phyloP scores from a whole-genome alignment of 2,113 vertebrate species.

The Etheostoma spectabile region DNA sequence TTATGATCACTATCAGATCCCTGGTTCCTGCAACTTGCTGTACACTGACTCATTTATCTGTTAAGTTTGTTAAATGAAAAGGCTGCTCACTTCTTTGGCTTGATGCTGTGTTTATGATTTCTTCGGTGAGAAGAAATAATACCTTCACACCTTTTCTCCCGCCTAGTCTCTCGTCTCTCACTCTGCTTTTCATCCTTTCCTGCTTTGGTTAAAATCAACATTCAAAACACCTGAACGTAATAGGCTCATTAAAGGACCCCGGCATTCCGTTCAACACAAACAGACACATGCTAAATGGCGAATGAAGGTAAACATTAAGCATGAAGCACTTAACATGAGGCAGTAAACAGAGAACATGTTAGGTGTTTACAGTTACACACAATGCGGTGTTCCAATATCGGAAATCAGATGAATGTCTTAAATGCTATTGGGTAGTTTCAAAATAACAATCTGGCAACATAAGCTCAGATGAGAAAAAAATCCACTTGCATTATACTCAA shows the following conservation, averaged over 20 bases:
- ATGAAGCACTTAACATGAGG: conserved; percentile 14
- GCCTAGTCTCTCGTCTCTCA: conserved; percentile 17
- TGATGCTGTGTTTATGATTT: conserved; percentile 48
- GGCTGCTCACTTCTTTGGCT: conserved; percentile 42
- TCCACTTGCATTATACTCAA: conserved; percentile 59
- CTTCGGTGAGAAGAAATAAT: neutral
- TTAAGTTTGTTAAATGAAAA: conserved; percentile 54
- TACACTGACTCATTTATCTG: conserved; percentile 42
- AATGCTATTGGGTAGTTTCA: conserved; percentile 41
- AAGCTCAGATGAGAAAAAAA: conserved; percentile 54
- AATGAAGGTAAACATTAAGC: conserved; percentile 40
- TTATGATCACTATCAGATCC: neutral
- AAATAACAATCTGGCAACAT: conserved; percentile 52
- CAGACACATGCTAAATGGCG: conserved; percentile 39
- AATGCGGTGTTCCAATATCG: neutral
- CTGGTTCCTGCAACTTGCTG: conserved; percentile 9
- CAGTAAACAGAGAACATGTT: conserved; percentile 34
- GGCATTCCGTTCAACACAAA: conserved; percentile 38
- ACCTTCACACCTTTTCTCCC: conserved; percentile 46
- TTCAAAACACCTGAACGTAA: conserved; percentile 47
- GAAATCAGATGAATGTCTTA: conserved; percentile 53
- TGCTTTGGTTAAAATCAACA: conserved; percentile 52
- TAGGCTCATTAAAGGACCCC: conserved; percentile 44
- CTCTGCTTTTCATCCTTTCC: conserved; percentile 19
- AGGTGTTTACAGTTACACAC: conserved; percentile 29